Base-by-base conservation (phyloP, 2,888 invertebrate species). In the Tricholauxania praeusta region DNA sequence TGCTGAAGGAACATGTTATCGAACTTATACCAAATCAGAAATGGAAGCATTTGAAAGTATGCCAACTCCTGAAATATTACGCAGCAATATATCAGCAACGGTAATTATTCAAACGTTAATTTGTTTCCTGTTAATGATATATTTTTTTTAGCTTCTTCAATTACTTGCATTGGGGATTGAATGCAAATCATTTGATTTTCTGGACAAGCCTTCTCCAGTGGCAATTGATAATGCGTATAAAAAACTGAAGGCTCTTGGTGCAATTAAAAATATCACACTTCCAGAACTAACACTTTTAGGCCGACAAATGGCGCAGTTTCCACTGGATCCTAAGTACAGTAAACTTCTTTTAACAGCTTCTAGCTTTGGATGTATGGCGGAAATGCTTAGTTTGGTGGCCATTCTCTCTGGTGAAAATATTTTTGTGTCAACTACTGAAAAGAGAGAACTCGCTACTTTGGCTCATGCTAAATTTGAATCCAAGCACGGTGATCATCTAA, bases 401-500 rank as follows among this genome's bases (percentile, higher is more conserved):
- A 88, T 97, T 63, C 88, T 99, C 72, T 96, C 97, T 8, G 93
- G 95, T 73, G 98, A 99, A 86, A 94, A 93, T 74, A 89, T 98
- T 66, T 93, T 96, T 80, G 89, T 93, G 75, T 92, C 92, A 65
- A 68, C 89, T 91, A 75, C 79, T 17, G 87, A 92, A 60, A 95
- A 94, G 87, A 89, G 93, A 72, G 94, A 95, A 79, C 92, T 94
- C 84, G 95, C 95, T 0, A 83, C 91, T 51, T 90, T 91, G 78
- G 92, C 93, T 0, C 89, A 90, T 77, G 91, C 91, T 80, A 96
- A 96, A 87, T 98, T 98, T 85, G 87, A 91, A 72, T 94, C 96
- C 0, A 90, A 92, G 22, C 91, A 94, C 78, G 98, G 99, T 14
- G 99, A 99, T 87, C 97, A 97, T 84, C 89, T 98, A 59, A 97